Base-by-base conservation (phyloP, 92 coral and sea anemone species). In the Palythoa caribaeorum region DNA sequence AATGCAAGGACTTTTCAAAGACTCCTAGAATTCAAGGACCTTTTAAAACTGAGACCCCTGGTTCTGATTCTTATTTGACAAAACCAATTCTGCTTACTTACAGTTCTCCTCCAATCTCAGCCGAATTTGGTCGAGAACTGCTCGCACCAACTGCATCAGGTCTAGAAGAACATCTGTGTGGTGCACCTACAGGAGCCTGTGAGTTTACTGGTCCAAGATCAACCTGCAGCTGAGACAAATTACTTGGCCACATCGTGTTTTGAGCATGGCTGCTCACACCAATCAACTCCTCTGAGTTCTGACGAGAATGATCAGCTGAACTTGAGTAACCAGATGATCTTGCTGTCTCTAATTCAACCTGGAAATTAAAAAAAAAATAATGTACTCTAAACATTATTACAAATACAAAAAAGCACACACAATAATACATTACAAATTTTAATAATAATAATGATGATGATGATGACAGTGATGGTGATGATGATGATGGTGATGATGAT, bases 91-190 rank as follows among this genome's bases (percentile, higher is more conserved):
- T 63, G n/a, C 35, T 20, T 20, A 87, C 98, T 95, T 88, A 95
- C 98, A 95, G 77, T 70, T 95, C 98, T 86, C 87, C 94, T 89
- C 94, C 96, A 62, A 93, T 28, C 28, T 95, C 98, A 19, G 94
- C 96, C 14, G 98, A 95, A 75, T 80, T 92, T 9, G 98, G 98
- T 57, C 98, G 84, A 2, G 95, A 84, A 10, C 84, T 84, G 14
- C 80, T 88, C 12, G 17, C 12, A 19, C 76, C 76, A 19, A 37
- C 76, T 65, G 59, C 44, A 65, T 44, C 38, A 1, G 37, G 63
- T 54, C 74, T 69, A 12, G 73, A 50, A 14, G 76, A 50, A 20
- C 28, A 38, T 68, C 86, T 81, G 20, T 68, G 76, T 0, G 86
- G 74, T 1, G 47, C 54, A 52, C 44, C 86, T 40, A 53, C 62